These are phyloP conservation scores for Aspidiotus rigidus DNA, from an alignment of 2,888 invertebrate species.

Conservation along the genomic window DNA sequence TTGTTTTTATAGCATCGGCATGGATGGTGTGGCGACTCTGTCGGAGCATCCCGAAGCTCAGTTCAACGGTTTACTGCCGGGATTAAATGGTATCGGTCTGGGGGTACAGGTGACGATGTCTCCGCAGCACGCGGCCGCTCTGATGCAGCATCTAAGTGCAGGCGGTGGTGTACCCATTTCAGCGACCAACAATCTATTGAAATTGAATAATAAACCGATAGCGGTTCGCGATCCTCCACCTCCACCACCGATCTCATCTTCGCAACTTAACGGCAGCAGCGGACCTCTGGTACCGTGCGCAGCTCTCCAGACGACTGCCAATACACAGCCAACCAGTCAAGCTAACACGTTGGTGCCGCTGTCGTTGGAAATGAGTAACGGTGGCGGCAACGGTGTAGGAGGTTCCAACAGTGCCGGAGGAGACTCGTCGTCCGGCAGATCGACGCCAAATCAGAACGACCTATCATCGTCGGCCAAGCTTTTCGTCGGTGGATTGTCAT, in stretches of 20 bases:
- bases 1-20: conserved; percentile 39
- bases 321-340: conserved; percentile 18
- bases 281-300: conserved; percentile 20
- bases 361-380: conserved; percentile 27
- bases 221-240: conserved; percentile 29
- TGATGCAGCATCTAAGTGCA: conserved; percentile 31
- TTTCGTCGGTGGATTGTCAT: conserved; percentile 83
- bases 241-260: conserved; percentile 14
- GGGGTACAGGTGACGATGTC: conserved; percentile 38
- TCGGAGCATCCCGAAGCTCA: conserved; percentile 39
- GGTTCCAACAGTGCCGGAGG: conserved; percentile 51
- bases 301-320: conserved; percentile 7
- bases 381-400: no score
- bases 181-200: conserved; percentile 31
- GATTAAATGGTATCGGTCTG: conserved; percentile 39
- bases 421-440: conserved; percentile 46
- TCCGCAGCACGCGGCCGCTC: conserved; percentile 37
- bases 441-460: conserved; percentile 43
- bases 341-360: conserved; percentile 32
- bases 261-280: conserved; percentile 35
- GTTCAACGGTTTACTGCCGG: conserved; percentile 40
- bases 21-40: conserved; percentile 39
- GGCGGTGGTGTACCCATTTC: conserved; percentile 26
- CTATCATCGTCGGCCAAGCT: conserved; percentile 75
- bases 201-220: conserved; percentile 31